Evolutionary conservation across 2,797 vertebrate genomes (phyloP), one percentile per base, ranked within the genome.

Genomic region (Coregonus ussuriensis): DNA sequence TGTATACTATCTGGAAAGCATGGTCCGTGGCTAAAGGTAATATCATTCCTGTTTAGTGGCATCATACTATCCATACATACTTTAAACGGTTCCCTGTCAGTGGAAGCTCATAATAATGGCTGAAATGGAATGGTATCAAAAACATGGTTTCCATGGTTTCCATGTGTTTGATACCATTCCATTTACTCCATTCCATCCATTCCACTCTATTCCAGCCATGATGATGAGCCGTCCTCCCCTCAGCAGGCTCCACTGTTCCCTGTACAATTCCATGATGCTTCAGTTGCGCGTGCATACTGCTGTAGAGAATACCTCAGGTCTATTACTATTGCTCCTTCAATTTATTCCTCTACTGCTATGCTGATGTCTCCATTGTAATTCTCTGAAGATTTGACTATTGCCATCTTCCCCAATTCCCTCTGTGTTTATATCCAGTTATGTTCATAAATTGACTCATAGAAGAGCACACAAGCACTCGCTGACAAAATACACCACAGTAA

Each of bases 401-500:
- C 82, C 81, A 85, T 82, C 83, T 82, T 3, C 70, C 84, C 84
- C 76, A 89, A 82, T 86, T 83, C 69, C 77, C 76, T 82, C 89
- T 89, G 84, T 83, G 86, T 88, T 83, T 86, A 86, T 75, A 67
- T 5, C 84, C 79, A 76, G 59, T 85, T 86, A 82, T 84, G 74
- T 83, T 86, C 80, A 82, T 87, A 21, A 18, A 16, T 47, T 47
- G 41, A 47, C 41, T 47, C 9, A 59, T 52, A 76, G 74, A 67
- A 77, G 85, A 78, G 83, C 5, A 83, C 69, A 13, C 74, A 86
- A 88, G 88, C 88, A 81, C 87, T 72, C 52, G 13, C 80, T 83
- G 84, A 89, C 89, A 81, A 88, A 84, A 88, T 86, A 81, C 86
- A 81, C 79, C 59, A 82, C 82, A 84, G 80, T 85, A 90, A 83